Percentiles rank a stretch among this genome's conserved stretches.
These are phyloP conservation scores for Oncorhynchus clarkii DNA, from an alignment of 2,113 vertebrate species.

Conservation along the genomic window DNA sequence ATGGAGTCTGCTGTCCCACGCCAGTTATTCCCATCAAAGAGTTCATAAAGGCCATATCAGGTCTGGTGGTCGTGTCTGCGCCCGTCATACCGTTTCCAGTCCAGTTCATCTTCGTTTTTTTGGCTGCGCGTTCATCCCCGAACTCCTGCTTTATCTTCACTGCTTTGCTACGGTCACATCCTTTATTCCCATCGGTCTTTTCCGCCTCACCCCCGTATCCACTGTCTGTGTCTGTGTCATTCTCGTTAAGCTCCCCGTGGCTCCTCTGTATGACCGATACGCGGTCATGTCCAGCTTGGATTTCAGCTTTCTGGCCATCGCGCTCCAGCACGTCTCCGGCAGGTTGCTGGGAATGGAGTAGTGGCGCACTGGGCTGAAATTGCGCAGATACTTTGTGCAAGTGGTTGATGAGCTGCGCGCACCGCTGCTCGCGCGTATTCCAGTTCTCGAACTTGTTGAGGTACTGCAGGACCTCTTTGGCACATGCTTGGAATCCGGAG, in stretches of 20 bases:
- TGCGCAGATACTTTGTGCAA: conserved; percentile 86
- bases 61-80: conserved; percentile 59
- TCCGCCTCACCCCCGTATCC: conserved; percentile 92
- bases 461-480: conserved; percentile 94
- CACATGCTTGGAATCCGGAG: conserved; percentile 93
- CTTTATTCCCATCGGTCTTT: conserved; percentile 68
- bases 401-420: conserved; percentile 86
- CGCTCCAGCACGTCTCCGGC: conserved; percentile 47
- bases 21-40: conserved; percentile 83
- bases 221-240: conserved; percentile 96
- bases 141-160: conserved; percentile 88
- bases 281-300: conserved; percentile 77
- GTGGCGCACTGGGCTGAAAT: conserved; percentile 74
- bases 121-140: conserved; percentile 76
- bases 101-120: conserved; percentile 79
- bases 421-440: conserved; percentile 86
- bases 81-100: conserved; percentile 40
- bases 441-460: conserved; percentile 89
- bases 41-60: conserved; percentile 81
- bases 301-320: conserved; percentile 74
- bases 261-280: conserved; percentile 96
- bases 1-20: conserved; percentile 82
- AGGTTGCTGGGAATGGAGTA: conserved; percentile 73
- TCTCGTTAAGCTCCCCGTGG: conserved; percentile 86
- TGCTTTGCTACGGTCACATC: conserved; percentile 52